Evolutionary conservation across 92 coral and sea anemone genomes (phyloP).

Genomic region (Anthopleura xanthogrammica): DNA sequence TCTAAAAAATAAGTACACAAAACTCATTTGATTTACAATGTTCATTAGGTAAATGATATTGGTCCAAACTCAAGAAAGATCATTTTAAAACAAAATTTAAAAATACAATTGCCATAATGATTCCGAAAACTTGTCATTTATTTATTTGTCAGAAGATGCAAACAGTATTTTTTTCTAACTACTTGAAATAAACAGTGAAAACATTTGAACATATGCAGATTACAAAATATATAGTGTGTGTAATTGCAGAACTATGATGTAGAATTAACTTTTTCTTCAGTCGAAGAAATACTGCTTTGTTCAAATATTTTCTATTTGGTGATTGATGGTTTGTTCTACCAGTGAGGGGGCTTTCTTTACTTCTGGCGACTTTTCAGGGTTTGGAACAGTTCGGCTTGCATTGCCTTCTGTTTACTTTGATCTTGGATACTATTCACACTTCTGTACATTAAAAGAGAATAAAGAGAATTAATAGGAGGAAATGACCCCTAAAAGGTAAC

Average conservation of each 20-base stretch:
- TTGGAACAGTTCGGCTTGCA: constrained; percentile 92
- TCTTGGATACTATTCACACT: constrained; percentile 79
- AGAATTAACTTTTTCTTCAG: neutral
- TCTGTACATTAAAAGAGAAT: constrained; percentile 46
- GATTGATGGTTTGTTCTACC: neutral
- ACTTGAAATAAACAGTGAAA: neutral
- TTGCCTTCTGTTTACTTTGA: constrained; percentile 70
- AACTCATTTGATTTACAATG: neutral
- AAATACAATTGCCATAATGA: too few relatives aligned
- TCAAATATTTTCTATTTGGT: constrained; percentile 6
- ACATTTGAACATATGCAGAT: neutral
- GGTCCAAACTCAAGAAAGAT: neutral
- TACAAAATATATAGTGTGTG: neutral
- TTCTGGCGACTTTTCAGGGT: constrained; percentile 83
- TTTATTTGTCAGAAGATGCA: neutral
- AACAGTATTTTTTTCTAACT: neutral
- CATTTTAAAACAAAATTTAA: neutral
- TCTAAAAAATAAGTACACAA: neutral
- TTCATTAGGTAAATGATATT: neutral
- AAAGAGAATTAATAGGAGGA: neutral
- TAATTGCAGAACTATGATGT: neutral
- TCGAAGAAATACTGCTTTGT: neutral
- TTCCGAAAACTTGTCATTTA: neutral
- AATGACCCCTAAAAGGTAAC: too few relatives aligned
- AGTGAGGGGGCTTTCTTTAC: constrained; percentile 18